These are phyloP conservation scores for Dysdera silvatica DNA, from an alignment of 1,140 invertebrate genomes.

Conservation along the genomic window DNA sequence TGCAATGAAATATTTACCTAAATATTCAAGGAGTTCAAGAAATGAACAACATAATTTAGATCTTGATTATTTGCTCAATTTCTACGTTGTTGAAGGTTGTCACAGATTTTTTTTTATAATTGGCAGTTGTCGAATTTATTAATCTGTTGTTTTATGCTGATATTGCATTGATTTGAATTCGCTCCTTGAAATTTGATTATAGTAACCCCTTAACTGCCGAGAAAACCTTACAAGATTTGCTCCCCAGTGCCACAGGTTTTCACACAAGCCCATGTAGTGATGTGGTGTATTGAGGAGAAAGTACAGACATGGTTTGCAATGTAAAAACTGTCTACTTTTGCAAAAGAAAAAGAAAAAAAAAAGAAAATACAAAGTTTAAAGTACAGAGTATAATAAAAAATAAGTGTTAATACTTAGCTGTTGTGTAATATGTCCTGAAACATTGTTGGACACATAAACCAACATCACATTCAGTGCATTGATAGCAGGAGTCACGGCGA, in stretches of 20 bases:
- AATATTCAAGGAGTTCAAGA: no score
- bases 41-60: no score
- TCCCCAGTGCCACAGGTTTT: neutral
- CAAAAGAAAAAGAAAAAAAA: neutral
- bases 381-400: neutral
- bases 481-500: neutral
- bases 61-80: no score
- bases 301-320: neutral
- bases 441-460: neutral
- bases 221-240: neutral
- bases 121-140: no score
- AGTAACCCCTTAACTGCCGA: neutral
- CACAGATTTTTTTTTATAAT: no score
- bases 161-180: no score
- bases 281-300: neutral
- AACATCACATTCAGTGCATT: constrained; percentile 2
- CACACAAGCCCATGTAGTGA: neutral
- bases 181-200: no score
- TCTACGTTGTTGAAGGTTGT: no score
- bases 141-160: no score
- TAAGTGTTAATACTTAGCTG: neutral
- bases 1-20: no score
- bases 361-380: neutral
- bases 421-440: neutral
- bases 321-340: constrained; percentile 1